A percentile compares a stretch with the other conserved stretches of the same genome.
Evolutionary conservation across 2,113 vertebrate genomes (phyloP).

Genomic region (Ictalurus furcatus): DNA sequence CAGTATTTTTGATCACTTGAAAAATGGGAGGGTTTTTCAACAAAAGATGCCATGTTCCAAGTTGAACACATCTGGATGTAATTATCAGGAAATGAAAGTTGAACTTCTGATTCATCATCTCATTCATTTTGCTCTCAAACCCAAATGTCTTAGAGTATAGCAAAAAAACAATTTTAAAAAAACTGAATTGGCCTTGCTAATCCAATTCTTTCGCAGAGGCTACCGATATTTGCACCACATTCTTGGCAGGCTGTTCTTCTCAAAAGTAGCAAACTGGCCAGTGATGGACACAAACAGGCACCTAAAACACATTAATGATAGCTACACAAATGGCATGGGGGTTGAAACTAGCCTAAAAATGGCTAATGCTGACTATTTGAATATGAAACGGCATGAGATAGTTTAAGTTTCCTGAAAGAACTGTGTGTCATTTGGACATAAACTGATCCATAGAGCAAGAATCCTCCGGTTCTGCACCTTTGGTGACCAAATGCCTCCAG

Average conservation of each 20-base stretch:
- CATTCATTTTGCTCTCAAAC: too few relatives aligned
- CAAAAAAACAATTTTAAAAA: too few relatives aligned
- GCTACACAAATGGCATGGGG: too few relatives aligned
- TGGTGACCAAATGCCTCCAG: slow-evolving; percentile 18
- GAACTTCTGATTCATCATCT: too few relatives aligned
- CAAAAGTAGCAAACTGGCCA: neutral
- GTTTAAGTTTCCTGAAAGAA: neutral
- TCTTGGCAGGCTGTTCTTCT: neutral
- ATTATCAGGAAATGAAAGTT: too few relatives aligned
- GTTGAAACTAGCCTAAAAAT: neutral
- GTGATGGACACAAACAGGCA: neutral
- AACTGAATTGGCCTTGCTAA: too few relatives aligned
- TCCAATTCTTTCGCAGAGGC: too few relatives aligned
- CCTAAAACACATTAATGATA: neutral
- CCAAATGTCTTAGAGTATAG: too few relatives aligned
- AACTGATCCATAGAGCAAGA: slow-evolving; percentile 1
- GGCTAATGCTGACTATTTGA: neutral
- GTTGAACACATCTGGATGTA: too few relatives aligned
- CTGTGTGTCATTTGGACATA: slow-evolving; percentile 9
- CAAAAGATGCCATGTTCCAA: too few relatives aligned
- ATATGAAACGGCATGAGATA: neutral
- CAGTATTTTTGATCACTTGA: too few relatives aligned
- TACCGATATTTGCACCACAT: neutral
- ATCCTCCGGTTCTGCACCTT: slow-evolving; percentile 21
- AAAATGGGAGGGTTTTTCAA: too few relatives aligned